Percentiles rank a stretch among this genome's conserved stretches.
These are phyloP conservation scores for Cuculus canorus DNA, from an alignment of 2,797 vertebrate species.

Conservation along the genomic window DNA sequence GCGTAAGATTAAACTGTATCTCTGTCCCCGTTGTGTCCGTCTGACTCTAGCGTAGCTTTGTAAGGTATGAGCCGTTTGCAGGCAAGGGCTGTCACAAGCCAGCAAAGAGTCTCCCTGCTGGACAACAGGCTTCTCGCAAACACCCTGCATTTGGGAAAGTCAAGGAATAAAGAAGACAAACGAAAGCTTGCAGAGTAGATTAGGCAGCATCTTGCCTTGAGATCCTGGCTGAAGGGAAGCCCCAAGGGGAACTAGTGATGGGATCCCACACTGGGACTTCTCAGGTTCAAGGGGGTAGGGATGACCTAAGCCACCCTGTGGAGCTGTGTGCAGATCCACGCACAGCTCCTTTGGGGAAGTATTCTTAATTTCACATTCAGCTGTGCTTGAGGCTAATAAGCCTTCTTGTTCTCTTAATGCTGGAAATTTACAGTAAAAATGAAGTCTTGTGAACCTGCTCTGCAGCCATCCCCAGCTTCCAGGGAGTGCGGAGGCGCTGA, in stretches of 20 bases:
- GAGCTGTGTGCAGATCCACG: not conserved
- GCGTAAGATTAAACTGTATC: not conserved
- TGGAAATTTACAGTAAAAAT: not conserved
- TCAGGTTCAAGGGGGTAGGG: not conserved
- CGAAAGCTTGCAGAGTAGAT: not conserved
- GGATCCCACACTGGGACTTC: not conserved
- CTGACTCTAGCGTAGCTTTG: not conserved
- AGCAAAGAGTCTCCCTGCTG: not conserved
- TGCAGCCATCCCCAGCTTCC: not conserved
- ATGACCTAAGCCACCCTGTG: accelerated
- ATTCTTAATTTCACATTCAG: not conserved
- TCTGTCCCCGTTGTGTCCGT: not conserved
- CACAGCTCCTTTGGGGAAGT: not conserved
- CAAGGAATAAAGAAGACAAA: too few relatives aligned
- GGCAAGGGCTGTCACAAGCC: not conserved
- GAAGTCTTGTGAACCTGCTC: not conserved
- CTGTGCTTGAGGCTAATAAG: not conserved
- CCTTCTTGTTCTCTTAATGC: not conserved
- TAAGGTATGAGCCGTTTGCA: not conserved
- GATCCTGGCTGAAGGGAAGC: not conserved
- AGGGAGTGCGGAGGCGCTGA: not conserved
- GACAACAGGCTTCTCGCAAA: not conserved
- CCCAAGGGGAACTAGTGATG: not conserved
- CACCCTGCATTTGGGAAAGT: not conserved
- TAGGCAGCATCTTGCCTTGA: not conserved